Evolutionary conservation across 2,888 invertebrate species (phyloP).

Genomic region (Leptinotarsa peninsularis): DNA sequence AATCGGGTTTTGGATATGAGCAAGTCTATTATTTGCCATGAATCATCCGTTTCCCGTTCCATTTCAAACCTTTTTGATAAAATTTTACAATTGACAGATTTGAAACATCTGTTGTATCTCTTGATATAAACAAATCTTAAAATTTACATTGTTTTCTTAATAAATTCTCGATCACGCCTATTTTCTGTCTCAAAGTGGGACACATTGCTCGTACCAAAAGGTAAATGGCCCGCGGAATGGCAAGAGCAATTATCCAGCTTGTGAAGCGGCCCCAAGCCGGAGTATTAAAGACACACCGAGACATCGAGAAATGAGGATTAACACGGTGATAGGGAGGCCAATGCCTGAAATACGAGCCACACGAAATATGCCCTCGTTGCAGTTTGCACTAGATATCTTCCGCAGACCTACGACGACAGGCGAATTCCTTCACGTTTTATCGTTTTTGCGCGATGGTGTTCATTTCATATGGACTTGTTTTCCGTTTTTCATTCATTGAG

Average conservation of each 20-base stretch:
- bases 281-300: not conserved
- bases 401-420: not conserved
- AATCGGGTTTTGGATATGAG: no score
- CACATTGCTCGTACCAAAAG: slow-evolving; percentile 3
- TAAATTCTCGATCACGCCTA: no score
- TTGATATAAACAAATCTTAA: no score
- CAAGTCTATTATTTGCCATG: no score
- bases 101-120: no score
- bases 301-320: not conserved
- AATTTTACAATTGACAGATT: no score
- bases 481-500: slow-evolving; percentile 9
- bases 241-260: slow-evolving; percentile 14
- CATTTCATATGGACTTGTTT: not conserved
- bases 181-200: not conserved
- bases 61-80: no score
- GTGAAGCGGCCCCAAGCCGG: not conserved
- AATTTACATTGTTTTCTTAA: no score
- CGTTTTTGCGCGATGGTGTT: slow-evolving; percentile 9
- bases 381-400: slow-evolving; percentile 16
- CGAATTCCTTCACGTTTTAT: slow-evolving; percentile 26
- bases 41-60: no score
- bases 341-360: slow-evolving; percentile 21
- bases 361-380: slow-evolving; percentile 19
- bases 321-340: slow-evolving; percentile 3
- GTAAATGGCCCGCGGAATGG: slow-evolving; percentile 20